Conservation (phyloP, 2,113 vertebrate species). For the Noctilio leporinus region DNA sequence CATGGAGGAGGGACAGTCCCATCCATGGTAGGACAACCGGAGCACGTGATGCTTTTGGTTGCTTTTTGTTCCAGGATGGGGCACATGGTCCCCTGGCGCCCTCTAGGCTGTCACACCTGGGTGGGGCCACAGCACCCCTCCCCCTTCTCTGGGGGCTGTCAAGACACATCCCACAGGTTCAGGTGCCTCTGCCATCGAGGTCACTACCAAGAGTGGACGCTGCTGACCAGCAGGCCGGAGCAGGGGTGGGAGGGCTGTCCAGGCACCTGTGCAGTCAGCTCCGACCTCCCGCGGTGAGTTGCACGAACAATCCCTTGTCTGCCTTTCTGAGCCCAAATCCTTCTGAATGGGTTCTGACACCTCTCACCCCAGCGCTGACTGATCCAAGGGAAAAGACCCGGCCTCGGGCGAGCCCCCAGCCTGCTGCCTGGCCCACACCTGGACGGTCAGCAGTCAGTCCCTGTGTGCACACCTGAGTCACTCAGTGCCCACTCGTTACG, state of each 20-base stretch:
- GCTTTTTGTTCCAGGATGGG: not conserved
- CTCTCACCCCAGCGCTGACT: not conserved
- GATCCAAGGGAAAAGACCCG: not conserved
- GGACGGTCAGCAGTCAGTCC: too few relatives aligned
- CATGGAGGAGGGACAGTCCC: fast-evolving
- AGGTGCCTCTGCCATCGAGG: not conserved
- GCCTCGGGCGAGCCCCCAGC: fast-evolving
- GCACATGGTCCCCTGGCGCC: fast-evolving
- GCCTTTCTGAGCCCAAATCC: too few relatives aligned
- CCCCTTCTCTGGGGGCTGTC: not conserved
- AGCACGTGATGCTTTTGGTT: fast-evolving
- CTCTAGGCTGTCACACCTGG: not conserved
- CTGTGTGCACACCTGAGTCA: too few relatives aligned
- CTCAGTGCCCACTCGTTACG: too few relatives aligned
- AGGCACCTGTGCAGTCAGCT: not conserved
- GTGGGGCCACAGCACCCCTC: not conserved
- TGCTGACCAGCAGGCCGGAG: not conserved
- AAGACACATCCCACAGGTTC: fast-evolving
- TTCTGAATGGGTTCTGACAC: not conserved
- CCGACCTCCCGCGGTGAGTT: not conserved
- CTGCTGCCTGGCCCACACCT: too few relatives aligned
- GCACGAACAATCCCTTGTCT: fast-evolving
- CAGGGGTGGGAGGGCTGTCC: fast-evolving
- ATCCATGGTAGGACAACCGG: too few relatives aligned
- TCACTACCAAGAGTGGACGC: fast-evolving